Conservation (phyloP, 2,113 vertebrate species). For the Hippocampus guttulatus region DNA sequence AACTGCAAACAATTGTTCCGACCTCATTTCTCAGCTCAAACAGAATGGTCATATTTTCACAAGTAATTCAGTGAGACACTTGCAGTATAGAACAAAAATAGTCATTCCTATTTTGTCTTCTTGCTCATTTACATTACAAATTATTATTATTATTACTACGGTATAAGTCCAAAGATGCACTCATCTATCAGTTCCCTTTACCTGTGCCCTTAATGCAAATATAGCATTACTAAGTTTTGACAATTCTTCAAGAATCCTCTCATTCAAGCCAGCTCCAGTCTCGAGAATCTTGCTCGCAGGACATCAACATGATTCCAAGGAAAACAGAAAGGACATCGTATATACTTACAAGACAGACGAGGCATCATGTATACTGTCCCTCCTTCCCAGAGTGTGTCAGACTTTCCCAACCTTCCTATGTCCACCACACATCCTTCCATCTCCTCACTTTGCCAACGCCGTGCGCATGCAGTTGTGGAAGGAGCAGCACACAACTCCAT, state of each 20-base stretch:
- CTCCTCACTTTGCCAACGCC: constrained; percentile 5
- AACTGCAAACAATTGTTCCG: constrained; percentile 17
- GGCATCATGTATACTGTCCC: not conserved
- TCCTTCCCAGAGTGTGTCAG: not conserved
- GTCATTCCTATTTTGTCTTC: not conserved
- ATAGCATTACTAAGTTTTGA: not conserved
- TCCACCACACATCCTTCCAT: constrained; percentile 12
- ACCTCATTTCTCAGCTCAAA: not conserved
- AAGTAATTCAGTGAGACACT: not conserved
- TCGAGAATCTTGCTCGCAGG: not conserved
- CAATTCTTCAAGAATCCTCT: not conserved
- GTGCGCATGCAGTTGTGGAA: constrained; percentile 5
- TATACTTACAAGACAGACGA: constrained; percentile 17
- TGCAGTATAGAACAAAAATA: not conserved
- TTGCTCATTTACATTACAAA: not conserved
- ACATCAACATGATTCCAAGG: not conserved
- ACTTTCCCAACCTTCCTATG: constrained; percentile 1
- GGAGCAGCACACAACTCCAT: constrained; percentile 66
- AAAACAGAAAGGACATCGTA: constrained; percentile 15
- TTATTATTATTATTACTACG: not conserved
- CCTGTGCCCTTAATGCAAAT: no score
- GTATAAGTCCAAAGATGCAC: not conserved
- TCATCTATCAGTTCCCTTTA: not conserved
- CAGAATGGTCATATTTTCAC: not conserved
- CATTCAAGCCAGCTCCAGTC: not conserved